Conservation (phyloP, 2,888 invertebrate genomes). For the Aspidapion aeneum region DNA sequence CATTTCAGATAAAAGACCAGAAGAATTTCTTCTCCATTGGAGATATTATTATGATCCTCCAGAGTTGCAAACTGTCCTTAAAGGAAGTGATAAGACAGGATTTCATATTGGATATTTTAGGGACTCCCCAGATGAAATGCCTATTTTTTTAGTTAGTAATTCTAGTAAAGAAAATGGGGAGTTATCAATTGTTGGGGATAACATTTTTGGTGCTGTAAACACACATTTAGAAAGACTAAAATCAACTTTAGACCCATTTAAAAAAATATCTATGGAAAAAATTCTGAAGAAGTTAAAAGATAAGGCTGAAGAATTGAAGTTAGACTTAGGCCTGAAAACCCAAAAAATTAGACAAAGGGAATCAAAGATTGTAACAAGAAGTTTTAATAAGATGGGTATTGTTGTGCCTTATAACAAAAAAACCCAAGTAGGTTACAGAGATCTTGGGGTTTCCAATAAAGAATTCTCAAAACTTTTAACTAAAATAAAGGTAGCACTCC, state of each 20-base stretch:
- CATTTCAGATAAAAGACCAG: slow-evolving; percentile 43
- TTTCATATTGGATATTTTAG: slow-evolving; percentile 89
- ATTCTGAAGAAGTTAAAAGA: slow-evolving; percentile 59
- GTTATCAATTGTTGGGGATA: slow-evolving; percentile 70
- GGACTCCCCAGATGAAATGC: slow-evolving; percentile 72
- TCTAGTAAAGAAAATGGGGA: slow-evolving; percentile 63
- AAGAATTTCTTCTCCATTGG: slow-evolving; percentile 74
- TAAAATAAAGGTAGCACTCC: slow-evolving; percentile 58
- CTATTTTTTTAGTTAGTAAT: slow-evolving; percentile 77
- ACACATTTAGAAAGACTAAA: slow-evolving; percentile 56
- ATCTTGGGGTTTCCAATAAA: slow-evolving; percentile 42
- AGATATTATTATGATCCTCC: slow-evolving; percentile 93
- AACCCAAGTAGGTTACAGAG: slow-evolving; percentile 82
- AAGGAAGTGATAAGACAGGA: slow-evolving; percentile 63
- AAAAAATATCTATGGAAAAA: slow-evolving; percentile 55
- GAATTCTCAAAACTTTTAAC: slow-evolving; percentile 65
- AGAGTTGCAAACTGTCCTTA: slow-evolving; percentile 83
- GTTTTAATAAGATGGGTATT: slow-evolving; percentile 80
- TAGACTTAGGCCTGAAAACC: slow-evolving; percentile 56
- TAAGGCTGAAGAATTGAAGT: slow-evolving; percentile 59
- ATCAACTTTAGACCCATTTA: slow-evolving; percentile 59
- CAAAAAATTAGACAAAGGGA: slow-evolving; percentile 59
- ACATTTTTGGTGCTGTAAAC: slow-evolving; percentile 74
- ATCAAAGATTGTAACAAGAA: slow-evolving; percentile 61
- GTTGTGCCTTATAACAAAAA: slow-evolving; percentile 81